Evolutionary conservation across 2,113 vertebrate species (phyloP).

Genomic region (Sinocyclocheilus anshuiensis): DNA sequence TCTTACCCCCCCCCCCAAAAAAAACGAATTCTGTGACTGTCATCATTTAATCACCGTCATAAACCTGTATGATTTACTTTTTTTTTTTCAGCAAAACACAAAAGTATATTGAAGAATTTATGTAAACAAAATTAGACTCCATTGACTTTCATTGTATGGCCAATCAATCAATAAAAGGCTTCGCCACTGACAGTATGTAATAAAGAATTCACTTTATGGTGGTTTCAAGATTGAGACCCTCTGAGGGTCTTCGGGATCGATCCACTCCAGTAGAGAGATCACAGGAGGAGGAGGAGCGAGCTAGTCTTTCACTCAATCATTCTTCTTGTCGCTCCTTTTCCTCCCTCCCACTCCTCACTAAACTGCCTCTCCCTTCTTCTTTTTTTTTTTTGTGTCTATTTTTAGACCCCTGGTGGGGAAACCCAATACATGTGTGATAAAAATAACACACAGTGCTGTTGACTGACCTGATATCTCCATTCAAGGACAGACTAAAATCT

Average conservation of each 20-base stretch:
- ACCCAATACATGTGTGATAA: constrained; percentile 48
- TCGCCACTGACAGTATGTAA: not conserved
- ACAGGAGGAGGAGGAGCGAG: not conserved
- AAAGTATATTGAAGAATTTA: not conserved
- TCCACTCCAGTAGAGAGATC: not conserved
- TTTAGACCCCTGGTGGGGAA: constrained; percentile 47
- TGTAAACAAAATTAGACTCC: not conserved
- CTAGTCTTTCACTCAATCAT: constrained; percentile 31
- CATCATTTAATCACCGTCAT: not conserved
- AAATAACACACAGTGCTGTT: constrained; percentile 43
- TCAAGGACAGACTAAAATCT: constrained; percentile 34
- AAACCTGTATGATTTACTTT: not conserved
- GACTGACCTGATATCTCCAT: constrained; percentile 27
- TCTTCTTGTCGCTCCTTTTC: constrained; percentile 1
- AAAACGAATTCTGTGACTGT: too few species aligned
- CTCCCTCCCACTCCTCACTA: not conserved
- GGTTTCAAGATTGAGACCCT: not conserved
- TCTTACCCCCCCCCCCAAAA: too few species aligned
- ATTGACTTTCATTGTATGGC: not conserved
- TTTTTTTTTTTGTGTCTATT: constrained; percentile 32
- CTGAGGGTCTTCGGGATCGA: not conserved
- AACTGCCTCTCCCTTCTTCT: not conserved
- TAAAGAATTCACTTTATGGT: constrained; percentile 9
- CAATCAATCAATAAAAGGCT: not conserved
- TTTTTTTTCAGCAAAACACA: not conserved